Evolutionary conservation across 1,140 invertebrate species (phyloP).

Genomic region (Copidosoma floridanum): DNA sequence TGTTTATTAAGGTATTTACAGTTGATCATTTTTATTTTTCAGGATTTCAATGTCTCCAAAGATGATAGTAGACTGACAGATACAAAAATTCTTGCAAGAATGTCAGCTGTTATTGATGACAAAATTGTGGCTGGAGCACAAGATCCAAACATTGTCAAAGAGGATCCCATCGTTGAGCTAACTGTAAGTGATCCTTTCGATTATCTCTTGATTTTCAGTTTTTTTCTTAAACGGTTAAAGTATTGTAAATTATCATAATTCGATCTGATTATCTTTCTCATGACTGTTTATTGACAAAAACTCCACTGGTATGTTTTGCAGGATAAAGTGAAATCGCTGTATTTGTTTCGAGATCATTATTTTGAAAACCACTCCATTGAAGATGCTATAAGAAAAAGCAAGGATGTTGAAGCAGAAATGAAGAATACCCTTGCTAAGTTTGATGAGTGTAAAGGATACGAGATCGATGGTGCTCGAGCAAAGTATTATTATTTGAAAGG

Average conservation of each 20-base stretch:
- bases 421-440: conserved; percentile 64
- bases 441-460: conserved; percentile 67
- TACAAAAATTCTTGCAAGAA: conserved; percentile 24
- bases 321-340: conserved; percentile 68
- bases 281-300: neutral
- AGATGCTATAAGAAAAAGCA: conserved; percentile 66
- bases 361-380: conserved; percentile 73
- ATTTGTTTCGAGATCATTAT: conserved; percentile 73
- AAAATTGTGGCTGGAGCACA: conserved; percentile 54
- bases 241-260: neutral
- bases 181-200: conserved; percentile 39
- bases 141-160: conserved; percentile 45
- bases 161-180: conserved; percentile 53
- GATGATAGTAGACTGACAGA: conserved; percentile 1
- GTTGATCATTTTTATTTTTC: neutral
- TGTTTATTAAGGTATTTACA: no score
- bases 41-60: neutral
- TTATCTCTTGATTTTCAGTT: neutral
- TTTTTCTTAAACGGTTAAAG: neutral
- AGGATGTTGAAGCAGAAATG: conserved; percentile 67
- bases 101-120: conserved; percentile 54
- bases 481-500: conserved; percentile 76
- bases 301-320: conserved; percentile 55
- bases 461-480: conserved; percentile 62
- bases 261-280: neutral